phyloP scores from a whole-genome alignment of 2,797 vertebrate genomes.

The Tamandua tetradactyla region DNA sequence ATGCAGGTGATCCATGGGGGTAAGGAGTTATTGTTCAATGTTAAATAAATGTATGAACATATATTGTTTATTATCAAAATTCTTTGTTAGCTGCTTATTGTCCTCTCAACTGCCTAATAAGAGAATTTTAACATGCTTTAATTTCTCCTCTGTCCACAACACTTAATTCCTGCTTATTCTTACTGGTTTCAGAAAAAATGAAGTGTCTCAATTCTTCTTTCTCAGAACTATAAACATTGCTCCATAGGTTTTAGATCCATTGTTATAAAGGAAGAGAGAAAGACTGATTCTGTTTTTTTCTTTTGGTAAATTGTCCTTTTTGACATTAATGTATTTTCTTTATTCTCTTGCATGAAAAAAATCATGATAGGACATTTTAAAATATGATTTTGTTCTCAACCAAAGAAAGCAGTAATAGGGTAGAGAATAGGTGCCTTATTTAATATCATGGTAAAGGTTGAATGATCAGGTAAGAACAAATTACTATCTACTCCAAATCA shows the following conservation, averaged over 20 bases:
- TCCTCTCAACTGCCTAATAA: background rate
- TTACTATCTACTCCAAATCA: background rate
- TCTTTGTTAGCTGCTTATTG: background rate
- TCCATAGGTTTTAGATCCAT: background rate
- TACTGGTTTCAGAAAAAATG: slow-evolving; percentile 16
- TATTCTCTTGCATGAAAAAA: background rate
- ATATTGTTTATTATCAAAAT: background rate
- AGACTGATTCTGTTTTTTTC: background rate
- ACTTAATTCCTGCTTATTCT: too few relatives aligned
- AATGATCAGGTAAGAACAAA: slow-evolving; percentile 2
- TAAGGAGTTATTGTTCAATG: slow-evolving; percentile 24
- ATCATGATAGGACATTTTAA: background rate
- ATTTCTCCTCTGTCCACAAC: slow-evolving; percentile 3
- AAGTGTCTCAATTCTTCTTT: background rate
- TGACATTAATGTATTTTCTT: background rate
- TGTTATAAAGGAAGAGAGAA: background rate
- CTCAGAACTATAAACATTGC: background rate
- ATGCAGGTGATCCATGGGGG: background rate
- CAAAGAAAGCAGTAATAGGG: background rate
- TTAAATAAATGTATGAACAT: background rate
- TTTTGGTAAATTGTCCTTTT: background rate
- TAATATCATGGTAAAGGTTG: background rate
- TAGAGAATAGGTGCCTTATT: background rate
- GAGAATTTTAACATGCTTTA: slow-evolving; percentile 2
- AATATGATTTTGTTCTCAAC: slow-evolving; percentile 24